Evolutionary conservation across 2,888 invertebrate genomes (phyloP).

Genomic region (Eubasilissa splendida): DNA sequence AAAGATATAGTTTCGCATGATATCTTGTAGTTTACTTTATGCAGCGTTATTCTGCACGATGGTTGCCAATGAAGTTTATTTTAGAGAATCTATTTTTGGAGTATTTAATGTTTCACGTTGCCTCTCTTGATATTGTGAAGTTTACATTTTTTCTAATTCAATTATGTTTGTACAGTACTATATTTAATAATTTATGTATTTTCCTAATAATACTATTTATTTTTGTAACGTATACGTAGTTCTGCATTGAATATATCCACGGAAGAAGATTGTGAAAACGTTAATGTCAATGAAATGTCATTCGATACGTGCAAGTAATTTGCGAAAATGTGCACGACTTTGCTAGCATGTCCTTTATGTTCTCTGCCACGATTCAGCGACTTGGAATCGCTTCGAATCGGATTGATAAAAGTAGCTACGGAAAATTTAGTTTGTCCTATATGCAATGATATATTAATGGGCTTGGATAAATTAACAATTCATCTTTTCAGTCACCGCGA

Average conservation of each 20-base stretch:
- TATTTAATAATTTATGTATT: too few relatives aligned
- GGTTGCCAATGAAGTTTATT: slow-evolving; percentile 49
- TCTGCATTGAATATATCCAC: too few relatives aligned
- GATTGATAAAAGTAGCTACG: slow-evolving; percentile 83
- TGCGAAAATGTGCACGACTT: slow-evolving; percentile 68
- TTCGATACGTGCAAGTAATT: not conserved
- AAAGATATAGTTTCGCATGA: not conserved
- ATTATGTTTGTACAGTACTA: too few relatives aligned
- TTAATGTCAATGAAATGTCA: not conserved
- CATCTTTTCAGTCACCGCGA: slow-evolving; percentile 84
- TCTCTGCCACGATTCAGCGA: slow-evolving; percentile 81
- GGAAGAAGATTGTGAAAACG: too few relatives aligned
- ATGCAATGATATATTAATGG: slow-evolving; percentile 82
- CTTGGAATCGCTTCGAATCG: slow-evolving; percentile 79
- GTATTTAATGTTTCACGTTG: slow-evolving; percentile 46
- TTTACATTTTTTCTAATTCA: slow-evolving; percentile 5
- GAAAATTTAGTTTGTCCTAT: slow-evolving; percentile 84
- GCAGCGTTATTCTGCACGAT: not conserved
- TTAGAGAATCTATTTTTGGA: slow-evolving; percentile 55
- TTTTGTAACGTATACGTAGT: too few relatives aligned
- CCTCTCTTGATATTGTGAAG: slow-evolving; percentile 14
- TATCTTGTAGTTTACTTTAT: not conserved
- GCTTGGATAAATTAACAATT: slow-evolving; percentile 87
- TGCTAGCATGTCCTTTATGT: slow-evolving; percentile 84
- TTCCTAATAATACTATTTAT: too few relatives aligned